A percentile compares a stretch with the other conserved stretches of the same genome.
Evolutionary conservation across 1,140 invertebrate genomes (phyloP).

Genomic region (Scaptomyza hsui): DNA sequence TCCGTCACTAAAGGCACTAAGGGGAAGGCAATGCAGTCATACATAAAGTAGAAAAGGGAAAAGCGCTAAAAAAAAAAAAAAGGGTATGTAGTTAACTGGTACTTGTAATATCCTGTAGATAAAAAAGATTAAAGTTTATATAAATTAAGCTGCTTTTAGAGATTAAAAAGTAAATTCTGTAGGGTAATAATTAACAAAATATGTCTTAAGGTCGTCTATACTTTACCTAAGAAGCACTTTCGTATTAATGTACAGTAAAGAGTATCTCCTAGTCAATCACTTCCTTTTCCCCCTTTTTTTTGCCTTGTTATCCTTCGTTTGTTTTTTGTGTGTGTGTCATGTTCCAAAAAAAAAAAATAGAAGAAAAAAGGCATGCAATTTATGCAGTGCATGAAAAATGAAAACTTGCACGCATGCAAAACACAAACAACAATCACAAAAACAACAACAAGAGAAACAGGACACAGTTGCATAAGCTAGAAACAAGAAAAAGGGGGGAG

Average conservation of each 20-base stretch:
- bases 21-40: neutral
- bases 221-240: no score
- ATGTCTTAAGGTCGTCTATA: no score
- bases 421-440: conserved; percentile 7
- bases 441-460: conserved; percentile 5
- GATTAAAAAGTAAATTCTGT: no score
- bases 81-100: neutral
- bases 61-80: conserved; percentile 2
- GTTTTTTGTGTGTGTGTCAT: conserved; percentile 7
- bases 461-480: conserved; percentile 10
- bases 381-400: conserved; percentile 64
- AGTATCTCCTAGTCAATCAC: no score
- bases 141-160: no score
- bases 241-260: no score
- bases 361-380: conserved; percentile 46
- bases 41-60: conserved; percentile 6
- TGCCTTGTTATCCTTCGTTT: conserved; percentile 1
- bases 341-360: conserved; percentile 28
- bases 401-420: conserved; percentile 60
- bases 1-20: conserved; percentile 41
- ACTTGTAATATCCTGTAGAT: neutral
- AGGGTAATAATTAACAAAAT: no score
- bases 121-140: no score
- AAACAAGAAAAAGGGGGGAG: neutral
- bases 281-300: neutral